Percentiles rank a stretch among this genome's conserved stretches.
Conservation (phyloP, 2,113 vertebrate genomes). For the Perccottus glenii region DNA sequence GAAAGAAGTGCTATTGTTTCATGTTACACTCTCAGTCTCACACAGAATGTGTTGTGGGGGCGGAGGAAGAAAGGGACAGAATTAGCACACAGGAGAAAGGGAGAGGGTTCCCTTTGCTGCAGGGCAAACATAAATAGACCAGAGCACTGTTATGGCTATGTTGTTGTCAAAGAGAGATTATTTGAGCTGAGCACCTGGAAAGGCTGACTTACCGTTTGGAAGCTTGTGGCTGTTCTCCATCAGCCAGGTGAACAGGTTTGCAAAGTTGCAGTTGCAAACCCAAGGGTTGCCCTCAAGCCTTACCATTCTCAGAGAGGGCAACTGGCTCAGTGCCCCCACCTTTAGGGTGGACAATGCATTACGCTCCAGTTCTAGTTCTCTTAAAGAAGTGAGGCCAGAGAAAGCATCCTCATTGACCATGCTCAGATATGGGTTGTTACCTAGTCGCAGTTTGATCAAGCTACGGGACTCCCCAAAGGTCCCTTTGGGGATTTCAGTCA, state of each 20-base stretch:
- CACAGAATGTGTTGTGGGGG: slow-evolving; percentile 53
- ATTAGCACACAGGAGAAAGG: slow-evolving; percentile 65
- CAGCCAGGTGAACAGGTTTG: slow-evolving; percentile 93
- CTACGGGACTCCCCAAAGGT: slow-evolving; percentile 89
- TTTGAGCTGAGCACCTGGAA: slow-evolving; percentile 38
- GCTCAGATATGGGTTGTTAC: slow-evolving; percentile 89
- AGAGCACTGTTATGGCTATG: slow-evolving; percentile 40
- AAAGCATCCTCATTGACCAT: slow-evolving; percentile 91
- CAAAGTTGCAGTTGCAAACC: slow-evolving; percentile 96
- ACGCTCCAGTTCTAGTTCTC: slow-evolving; percentile 92
- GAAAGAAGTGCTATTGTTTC: slow-evolving; percentile 51
- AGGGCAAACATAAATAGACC: slow-evolving; percentile 71
- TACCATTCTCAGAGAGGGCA: slow-evolving; percentile 88
- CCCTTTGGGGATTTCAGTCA: slow-evolving; percentile 90
- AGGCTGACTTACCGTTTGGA: slow-evolving; percentile 85
- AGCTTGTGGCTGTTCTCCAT: slow-evolving; percentile 92
- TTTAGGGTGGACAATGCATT: slow-evolving; percentile 88
- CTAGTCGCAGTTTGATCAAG: slow-evolving; percentile 90
- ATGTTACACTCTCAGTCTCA: slow-evolving; percentile 61
- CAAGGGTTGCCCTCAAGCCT: slow-evolving; percentile 96
- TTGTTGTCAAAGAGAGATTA: slow-evolving; percentile 28
- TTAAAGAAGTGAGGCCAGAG: slow-evolving; percentile 88
- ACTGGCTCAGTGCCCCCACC: slow-evolving; percentile 85
- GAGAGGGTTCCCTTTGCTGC: slow-evolving; percentile 68
- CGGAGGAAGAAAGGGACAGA: slow-evolving; percentile 63